phyloP scores from a whole-genome alignment of 2,797 vertebrate species.

The Chelidonichthys spinosus region DNA sequence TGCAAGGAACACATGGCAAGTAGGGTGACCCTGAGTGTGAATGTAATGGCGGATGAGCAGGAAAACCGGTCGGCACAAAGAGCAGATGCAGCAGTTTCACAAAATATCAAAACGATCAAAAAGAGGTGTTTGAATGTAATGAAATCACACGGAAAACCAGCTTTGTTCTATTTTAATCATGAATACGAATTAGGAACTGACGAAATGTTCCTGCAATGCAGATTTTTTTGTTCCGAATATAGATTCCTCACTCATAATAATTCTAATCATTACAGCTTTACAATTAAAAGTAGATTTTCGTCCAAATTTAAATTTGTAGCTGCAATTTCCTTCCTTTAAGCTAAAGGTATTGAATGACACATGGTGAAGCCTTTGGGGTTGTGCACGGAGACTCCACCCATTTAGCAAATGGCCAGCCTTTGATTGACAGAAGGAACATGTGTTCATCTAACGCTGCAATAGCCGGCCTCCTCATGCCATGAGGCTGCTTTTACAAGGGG shows the following conservation, averaged over 20 bases:
- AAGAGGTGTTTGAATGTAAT: neutral
- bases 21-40: slow-evolving; percentile 66
- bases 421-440: slow-evolving; percentile 79
- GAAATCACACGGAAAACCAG: neutral
- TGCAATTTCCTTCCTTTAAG: slow-evolving; percentile 10
- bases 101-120: neutral
- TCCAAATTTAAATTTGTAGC: slow-evolving; percentile 4
- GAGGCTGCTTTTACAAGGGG: slow-evolving; percentile 12
- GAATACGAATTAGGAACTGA: neutral
- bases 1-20: slow-evolving; percentile 77
- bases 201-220: neutral
- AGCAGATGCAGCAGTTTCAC: slow-evolving; percentile 19
- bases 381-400: slow-evolving; percentile 59
- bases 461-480: slow-evolving; percentile 35
- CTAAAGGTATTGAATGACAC: slow-evolving; percentile 50
- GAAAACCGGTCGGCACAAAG: neutral
- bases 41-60: slow-evolving; percentile 48
- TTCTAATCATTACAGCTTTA: neutral
- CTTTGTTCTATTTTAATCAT: neutral
- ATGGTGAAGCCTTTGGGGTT: slow-evolving; percentile 39
- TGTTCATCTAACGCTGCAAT: slow-evolving; percentile 49
- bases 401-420: slow-evolving; percentile 45
- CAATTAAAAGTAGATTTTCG: neutral
- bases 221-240: neutral
- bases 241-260: neutral